Evolutionary conservation across 2,797 vertebrate species (phyloP).

Genomic region (Pterois miles): DNA sequence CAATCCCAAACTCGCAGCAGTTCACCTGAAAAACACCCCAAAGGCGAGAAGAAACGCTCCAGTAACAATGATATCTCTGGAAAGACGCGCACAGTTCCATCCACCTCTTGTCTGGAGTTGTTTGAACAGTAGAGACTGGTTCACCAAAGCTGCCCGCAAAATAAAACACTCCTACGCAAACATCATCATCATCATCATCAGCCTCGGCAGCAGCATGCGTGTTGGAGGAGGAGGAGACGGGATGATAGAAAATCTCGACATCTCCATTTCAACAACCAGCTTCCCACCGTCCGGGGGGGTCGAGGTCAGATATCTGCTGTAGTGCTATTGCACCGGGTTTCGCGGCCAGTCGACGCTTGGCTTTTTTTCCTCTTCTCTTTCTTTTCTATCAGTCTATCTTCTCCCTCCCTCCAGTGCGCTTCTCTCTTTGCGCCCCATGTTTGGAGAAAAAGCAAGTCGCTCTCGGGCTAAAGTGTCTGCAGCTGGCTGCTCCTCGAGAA

Average conservation of each 20-base stretch:
- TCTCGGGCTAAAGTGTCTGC: conserved; percentile 26
- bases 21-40: conserved; percentile 5
- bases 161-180: conserved; percentile 77
- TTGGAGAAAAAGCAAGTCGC: conserved; percentile 18
- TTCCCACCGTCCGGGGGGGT: conserved; percentile 51
- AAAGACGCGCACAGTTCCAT: conserved; percentile 37
- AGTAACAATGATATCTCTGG: not conserved
- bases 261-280: conserved; percentile 62
- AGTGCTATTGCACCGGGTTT: conserved; percentile 16
- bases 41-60: not conserved
- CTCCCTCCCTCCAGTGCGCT: conserved; percentile 3
- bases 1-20: conserved; percentile 27
- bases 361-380: not conserved
- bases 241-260: conserved; percentile 59
- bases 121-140: conserved; percentile 53
- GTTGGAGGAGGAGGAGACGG: conserved; percentile 58
- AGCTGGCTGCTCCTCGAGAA: conserved; percentile 4
- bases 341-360: not conserved
- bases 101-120: conserved; percentile 68
- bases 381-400: conserved; percentile 7
- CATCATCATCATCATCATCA: conserved; percentile 64
- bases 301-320: conserved; percentile 63
- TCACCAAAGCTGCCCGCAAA: conserved; percentile 47
- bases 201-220: conserved; percentile 54
- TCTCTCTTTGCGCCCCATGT: conserved; percentile 32